These are phyloP conservation scores for Sinocyclocheilus anshuiensis DNA, from an alignment of 2,113 vertebrate species.

Conservation along the genomic window DNA sequence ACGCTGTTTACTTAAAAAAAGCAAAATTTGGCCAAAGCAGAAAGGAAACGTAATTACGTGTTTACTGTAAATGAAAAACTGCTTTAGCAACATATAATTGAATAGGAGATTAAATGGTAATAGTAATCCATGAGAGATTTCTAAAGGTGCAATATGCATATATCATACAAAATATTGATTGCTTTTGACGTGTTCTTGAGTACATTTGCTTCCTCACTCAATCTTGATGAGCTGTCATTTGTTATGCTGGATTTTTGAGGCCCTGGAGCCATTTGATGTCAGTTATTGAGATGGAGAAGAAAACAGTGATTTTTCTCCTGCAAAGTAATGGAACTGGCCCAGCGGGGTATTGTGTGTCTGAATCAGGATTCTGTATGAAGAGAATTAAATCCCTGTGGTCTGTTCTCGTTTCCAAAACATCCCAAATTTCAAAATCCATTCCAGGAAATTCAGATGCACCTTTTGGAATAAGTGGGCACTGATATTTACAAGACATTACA, in stretches of 20 bases:
- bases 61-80: not conserved
- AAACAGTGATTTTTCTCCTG: not conserved
- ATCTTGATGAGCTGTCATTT: conserved; percentile 28
- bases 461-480: not conserved
- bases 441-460: not conserved
- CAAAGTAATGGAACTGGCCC: not conserved
- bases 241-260: not conserved
- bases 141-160: not conserved
- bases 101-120: not conserved
- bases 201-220: not conserved
- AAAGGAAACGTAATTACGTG: not conserved
- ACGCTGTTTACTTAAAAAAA: not conserved
- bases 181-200: not conserved
- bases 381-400: not conserved
- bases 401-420: not conserved
- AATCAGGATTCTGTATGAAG: not conserved
- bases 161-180: not conserved
- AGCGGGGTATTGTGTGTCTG: not conserved
- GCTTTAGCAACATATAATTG: not conserved
- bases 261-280: conserved; percentile 26
- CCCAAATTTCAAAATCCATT: not conserved
- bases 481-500: not conserved
- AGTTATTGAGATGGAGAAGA: conserved; percentile 11
- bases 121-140: not conserved
- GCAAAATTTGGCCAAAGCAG: not conserved